Evolutionary conservation across 2,113 vertebrate genomes (phyloP).

Genomic region (Albula goreensis): DNA sequence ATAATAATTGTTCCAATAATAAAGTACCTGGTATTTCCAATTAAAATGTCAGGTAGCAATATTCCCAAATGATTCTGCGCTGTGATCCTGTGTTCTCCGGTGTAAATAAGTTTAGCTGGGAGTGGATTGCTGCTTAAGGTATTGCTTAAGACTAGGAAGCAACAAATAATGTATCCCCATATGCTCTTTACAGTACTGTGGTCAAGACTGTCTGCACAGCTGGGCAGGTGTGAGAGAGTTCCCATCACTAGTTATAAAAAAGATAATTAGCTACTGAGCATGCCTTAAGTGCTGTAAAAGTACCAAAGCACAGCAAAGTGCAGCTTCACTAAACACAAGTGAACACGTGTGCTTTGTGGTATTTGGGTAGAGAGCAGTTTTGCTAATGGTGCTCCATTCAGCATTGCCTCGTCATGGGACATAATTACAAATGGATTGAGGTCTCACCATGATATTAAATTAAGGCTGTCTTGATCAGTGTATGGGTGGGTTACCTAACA

Average conservation of each 20-base stretch:
- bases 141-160: neutral
- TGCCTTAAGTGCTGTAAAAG: neutral
- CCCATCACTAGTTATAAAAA: neutral
- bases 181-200: neutral
- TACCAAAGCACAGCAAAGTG: neutral
- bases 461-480: slow-evolving; percentile 18
- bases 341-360: neutral
- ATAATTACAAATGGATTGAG: slow-evolving; percentile 19
- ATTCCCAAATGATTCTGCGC: neutral
- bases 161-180: neutral
- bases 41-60: too few species aligned
- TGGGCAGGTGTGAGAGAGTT: neutral
- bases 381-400: neutral
- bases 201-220: neutral
- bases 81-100: neutral
- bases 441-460: slow-evolving; percentile 27
- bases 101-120: neutral
- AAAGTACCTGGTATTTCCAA: too few species aligned
- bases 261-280: neutral
- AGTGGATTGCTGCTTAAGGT: neutral
- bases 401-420: neutral
- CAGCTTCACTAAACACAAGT: neutral
- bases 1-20: too few species aligned
- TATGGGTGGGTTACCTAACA: slow-evolving; percentile 3
- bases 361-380: neutral